Percentiles rank a stretch among this genome's conserved stretches.
These are phyloP conservation scores for Chrysopilus asiliformis DNA, from an alignment of 2,888 invertebrate genomes.

Conservation along the genomic window DNA sequence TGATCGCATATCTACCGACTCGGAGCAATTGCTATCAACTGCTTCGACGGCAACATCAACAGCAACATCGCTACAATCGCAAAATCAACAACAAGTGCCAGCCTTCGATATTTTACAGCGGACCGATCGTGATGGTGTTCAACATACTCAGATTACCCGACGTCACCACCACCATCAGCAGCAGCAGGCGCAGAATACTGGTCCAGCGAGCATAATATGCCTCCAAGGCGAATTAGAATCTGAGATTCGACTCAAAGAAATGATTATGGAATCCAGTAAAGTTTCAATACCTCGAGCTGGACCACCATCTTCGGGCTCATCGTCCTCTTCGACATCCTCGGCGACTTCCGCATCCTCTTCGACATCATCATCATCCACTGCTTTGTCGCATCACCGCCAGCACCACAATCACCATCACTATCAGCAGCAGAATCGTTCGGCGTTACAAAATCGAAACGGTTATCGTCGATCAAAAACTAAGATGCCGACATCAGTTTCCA, in stretches of 20 bases:
- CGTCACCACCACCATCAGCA: constrained; percentile 16
- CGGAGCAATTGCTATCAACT: constrained; percentile 25
- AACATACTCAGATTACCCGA: constrained; percentile 30
- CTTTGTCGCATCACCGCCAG: constrained; percentile 11
- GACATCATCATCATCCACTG: constrained; percentile 20
- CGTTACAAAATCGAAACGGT: constrained; percentile 19
- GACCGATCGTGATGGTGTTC: constrained; percentile 21
- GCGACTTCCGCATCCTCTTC: constrained; percentile 23
- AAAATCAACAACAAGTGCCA: constrained; percentile 10
- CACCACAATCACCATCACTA: constrained; percentile 6
- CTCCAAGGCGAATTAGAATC: constrained; percentile 14
- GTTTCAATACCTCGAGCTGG: constrained; percentile 18
- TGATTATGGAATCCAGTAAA: constrained; percentile 11
- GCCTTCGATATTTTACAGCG: constrained; percentile 20
- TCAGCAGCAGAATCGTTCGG: constrained; percentile 17
- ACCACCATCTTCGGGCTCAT: constrained; percentile 1
- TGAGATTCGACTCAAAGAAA: constrained; percentile 13
- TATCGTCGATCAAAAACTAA: constrained; percentile 29
- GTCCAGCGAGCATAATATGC: constrained; percentile 12
- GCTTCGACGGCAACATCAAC: constrained; percentile 18
- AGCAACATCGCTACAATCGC: constrained; percentile 4
- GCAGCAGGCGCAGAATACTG: constrained; percentile 9
- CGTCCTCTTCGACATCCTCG: too few species aligned
- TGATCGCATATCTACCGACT: constrained; percentile 37
- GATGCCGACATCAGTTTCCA: constrained; percentile 20